Percentiles rank a stretch among this genome's conserved stretches.
Conservation (phyloP, 2,888 invertebrate genomes). For the Anthrax anthrax region DNA sequence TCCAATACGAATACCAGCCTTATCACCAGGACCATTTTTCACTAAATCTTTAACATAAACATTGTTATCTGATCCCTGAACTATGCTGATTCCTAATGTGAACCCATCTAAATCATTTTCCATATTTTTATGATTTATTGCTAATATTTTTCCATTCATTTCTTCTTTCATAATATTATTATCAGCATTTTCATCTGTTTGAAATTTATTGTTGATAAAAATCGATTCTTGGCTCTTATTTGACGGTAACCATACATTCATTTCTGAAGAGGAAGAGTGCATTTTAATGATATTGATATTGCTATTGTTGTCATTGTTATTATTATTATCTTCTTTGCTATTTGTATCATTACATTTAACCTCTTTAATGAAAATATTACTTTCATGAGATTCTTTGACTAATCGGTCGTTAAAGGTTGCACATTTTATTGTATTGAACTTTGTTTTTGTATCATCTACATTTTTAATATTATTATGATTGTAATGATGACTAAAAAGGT, state of each 20-base stretch:
- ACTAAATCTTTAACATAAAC: constrained; percentile 17
- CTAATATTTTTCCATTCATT: too few relatives aligned
- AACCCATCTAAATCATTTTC: constrained; percentile 10
- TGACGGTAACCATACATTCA: constrained; percentile 8
- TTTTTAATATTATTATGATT: too few relatives aligned
- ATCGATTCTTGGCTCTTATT: constrained; percentile 11
- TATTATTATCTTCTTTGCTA: neutral
- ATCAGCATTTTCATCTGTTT: constrained; percentile 6
- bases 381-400: neutral
- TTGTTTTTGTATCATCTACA: too few relatives aligned
- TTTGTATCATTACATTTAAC: neutral
- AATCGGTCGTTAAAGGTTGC: neutral
- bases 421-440: neutral
- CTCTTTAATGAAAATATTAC: too few relatives aligned
- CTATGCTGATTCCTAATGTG: constrained; percentile 16
- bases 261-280: neutral
- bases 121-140: constrained; percentile 1
- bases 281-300: neutral
- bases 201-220: constrained; percentile 10
- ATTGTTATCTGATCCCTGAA: constrained; percentile 16
- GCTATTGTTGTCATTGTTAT: neutral
- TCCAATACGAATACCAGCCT: constrained; percentile 13
- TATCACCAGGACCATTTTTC: constrained; percentile 15
- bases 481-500: too few relatives aligned
- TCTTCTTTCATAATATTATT: neutral